Base-by-base conservation (phyloP, 2,797 vertebrate genomes). In the Gorsachius magnificus region DNA sequence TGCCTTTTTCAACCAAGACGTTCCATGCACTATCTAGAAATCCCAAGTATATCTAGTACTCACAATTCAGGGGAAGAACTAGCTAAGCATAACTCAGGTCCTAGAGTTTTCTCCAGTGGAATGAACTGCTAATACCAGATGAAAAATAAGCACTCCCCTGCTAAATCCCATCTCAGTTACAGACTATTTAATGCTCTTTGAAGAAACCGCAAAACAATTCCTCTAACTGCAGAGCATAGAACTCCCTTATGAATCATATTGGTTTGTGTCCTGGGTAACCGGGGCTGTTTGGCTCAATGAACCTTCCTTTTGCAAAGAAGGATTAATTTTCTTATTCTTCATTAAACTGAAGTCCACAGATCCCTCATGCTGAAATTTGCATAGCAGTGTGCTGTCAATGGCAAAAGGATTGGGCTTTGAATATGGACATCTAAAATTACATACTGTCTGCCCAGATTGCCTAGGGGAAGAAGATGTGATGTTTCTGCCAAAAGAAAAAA, bases 341-440 rank as follows among this genome's bases (percentile, higher is more conserved):
- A 61, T 64, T 68, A 80, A 69, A 60, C 31, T 50, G 15, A 68
- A 83, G 41, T 35, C 56, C 41, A 8, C 4, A 8, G 41, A 46
- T 38, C 21, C 35, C 43, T 81, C n/a, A 5, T 10, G 38, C 54
- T 84, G 69, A 83, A 83, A 83, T 93, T 48, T 81, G n/a, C 43
- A 72, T 15, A 66, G 43, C 43, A 63, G 50, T 35, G 22, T 0
- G 0, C 46, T 71, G 78, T 63, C 53, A 74, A 36, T 56, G 45
- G 36, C 65, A 75, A 69, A 75, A 54, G 16, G 43, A 79, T 29
- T 56, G 51, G 26, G 41, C 57, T 92, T 92, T 81, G 54, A 78
- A 76, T 86, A 79, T 15, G 50, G 53, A 65, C 79, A 78, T 87
- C 84, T 87, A 86, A 89, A 96, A 94, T 93, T 64, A 78, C 33